phyloP scores from a whole-genome alignment of 2,888 invertebrate genomes.

The Pycnomerus fuliginosus region DNA sequence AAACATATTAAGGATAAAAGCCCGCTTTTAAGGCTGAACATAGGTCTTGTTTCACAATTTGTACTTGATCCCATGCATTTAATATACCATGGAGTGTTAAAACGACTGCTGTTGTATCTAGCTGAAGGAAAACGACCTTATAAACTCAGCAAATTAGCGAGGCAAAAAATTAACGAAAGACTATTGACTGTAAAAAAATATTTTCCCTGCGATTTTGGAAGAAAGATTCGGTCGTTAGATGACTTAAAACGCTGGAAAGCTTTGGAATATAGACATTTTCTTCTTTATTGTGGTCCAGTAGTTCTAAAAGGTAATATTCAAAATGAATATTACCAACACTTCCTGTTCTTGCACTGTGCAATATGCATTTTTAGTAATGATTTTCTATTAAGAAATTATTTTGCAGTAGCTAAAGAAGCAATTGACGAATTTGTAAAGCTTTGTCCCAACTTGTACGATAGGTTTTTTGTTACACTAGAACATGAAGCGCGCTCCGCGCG shows the following conservation, averaged over 20 bases:
- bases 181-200: neutral
- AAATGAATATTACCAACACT: neutral
- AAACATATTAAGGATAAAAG: constrained; percentile 13
- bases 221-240: neutral
- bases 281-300: neutral
- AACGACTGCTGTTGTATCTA: constrained; percentile 7
- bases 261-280: neutral
- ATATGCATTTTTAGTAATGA: neutral
- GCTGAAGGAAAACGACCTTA: neutral
- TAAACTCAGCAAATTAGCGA: neutral
- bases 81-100: constrained; percentile 20
- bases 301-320: neutral
- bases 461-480: neutral
- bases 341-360: neutral
- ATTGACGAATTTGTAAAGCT: neutral
- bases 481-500: too few relatives aligned
- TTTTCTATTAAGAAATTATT: neutral
- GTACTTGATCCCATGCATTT: constrained; percentile 24
- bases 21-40: constrained; percentile 11
- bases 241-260: neutral
- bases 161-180: neutral
- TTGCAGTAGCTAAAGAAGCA: neutral
- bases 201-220: neutral
- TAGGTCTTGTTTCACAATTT: constrained; percentile 17
- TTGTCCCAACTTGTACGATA: neutral